Conservation (phyloP, 2,797 vertebrate genomes). For the Lepus townsendii region DNA sequence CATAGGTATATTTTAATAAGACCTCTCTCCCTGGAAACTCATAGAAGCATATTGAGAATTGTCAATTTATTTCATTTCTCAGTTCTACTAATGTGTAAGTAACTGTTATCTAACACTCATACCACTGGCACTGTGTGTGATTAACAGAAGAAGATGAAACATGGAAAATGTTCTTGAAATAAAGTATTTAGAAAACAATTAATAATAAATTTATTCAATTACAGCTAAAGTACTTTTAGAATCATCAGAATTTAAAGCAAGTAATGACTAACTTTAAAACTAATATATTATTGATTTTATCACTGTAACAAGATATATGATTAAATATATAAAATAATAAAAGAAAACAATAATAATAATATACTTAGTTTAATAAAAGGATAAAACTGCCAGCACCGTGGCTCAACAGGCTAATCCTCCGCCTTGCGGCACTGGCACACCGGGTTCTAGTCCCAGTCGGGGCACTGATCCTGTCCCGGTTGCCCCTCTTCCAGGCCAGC, state of each 20-base stretch:
- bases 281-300: neutral
- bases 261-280: neutral
- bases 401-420: too few species aligned
- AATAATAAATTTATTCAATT: neutral
- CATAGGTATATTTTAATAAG: neutral
- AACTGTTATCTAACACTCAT: neutral
- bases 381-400: neutral
- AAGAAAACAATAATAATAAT: too few species aligned
- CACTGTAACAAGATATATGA: neutral
- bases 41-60: neutral
- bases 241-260: constrained; percentile 7
- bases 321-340: neutral
- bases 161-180: neutral
- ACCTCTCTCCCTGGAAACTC: neutral
- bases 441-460: too few species aligned
- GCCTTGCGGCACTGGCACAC: too few species aligned
- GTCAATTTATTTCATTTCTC: neutral
- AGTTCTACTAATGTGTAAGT: neutral
- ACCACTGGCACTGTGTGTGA: neutral
- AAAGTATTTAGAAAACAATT: neutral
- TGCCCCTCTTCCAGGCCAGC: too few species aligned
- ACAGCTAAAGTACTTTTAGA: neutral
- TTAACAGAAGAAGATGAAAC: neutral
- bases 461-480: too few species aligned
- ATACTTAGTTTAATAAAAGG: constrained; percentile 16